These are phyloP conservation scores for Cryptocheilus praepositus DNA, from an alignment of 2,888 invertebrate species.

Conservation along the genomic window DNA sequence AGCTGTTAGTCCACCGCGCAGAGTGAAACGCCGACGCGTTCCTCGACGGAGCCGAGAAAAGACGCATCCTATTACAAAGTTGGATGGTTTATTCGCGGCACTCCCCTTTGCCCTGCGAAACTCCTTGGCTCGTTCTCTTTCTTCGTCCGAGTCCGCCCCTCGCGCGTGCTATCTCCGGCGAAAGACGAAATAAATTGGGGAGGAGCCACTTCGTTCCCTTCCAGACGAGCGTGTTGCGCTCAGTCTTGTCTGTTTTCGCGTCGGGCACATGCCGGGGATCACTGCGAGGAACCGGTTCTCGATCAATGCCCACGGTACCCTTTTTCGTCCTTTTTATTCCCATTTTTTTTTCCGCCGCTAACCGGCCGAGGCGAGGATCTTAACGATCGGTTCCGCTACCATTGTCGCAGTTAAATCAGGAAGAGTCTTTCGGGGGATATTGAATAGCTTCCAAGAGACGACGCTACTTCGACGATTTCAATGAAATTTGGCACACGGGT, in stretches of 20 bases:
- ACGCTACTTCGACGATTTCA: too few species aligned
- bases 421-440: too few species aligned
- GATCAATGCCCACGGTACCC: constrained; percentile 20
- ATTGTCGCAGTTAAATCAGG: not conserved
- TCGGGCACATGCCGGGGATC: constrained; percentile 51
- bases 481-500: too few species aligned
- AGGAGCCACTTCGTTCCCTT: constrained; percentile 29
- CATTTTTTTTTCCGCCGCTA: constrained; percentile 13
- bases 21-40: not conserved
- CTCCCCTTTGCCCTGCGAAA: not conserved
- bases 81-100: not conserved
- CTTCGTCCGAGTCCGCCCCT: constrained; percentile 7
- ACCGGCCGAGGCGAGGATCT: constrained; percentile 18
- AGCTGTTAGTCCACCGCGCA: too few species aligned
- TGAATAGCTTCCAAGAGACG: too few species aligned
- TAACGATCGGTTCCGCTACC: constrained; percentile 44
- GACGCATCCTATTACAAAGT: too few species aligned
- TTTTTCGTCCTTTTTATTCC: constrained; percentile 25
- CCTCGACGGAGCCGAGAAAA: constrained; percentile 1
- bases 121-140: not conserved
- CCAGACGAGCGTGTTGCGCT: too few species aligned
- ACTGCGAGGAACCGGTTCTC: constrained; percentile 48
- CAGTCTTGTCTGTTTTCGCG: constrained; percentile 29
- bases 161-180: constrained; percentile 19
- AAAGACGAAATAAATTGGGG: constrained; percentile 48